Base-by-base conservation (phyloP, 2,113 vertebrate species). In the Coregonus clupeaformis region DNA sequence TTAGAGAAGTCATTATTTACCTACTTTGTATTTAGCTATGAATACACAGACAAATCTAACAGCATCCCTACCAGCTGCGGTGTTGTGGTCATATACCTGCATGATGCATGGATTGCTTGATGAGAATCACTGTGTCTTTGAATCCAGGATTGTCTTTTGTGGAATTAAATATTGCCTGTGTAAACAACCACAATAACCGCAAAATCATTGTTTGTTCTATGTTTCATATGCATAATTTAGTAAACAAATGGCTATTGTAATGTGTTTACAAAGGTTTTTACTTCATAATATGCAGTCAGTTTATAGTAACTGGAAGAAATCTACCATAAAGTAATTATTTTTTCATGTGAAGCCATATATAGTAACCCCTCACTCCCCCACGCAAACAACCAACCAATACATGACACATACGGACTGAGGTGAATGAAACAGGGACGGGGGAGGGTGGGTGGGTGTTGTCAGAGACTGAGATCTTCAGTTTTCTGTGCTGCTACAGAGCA, bases 391-490 rank as follows among this genome's bases (percentile, higher is more conserved):
- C 57, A 20, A 20, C 12, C 24, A 69, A 69, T 62, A 4, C 36
- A 30, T 68, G 65, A 14, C 3, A 52, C 49, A 52, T 52, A 18
- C 6, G 13, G 47, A 49, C 9, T 49, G 47, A 49, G 47, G 16
- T 14, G 5, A 18, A 52, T 52, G 16, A 52, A 52, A 52, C 49
- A 16, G 66, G 12, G 22, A 9, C 20, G 20, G 27, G 57, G 57
- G 69, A 32, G 36, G 9, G 9, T 42, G 70, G 42, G 67, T 55
- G 67, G 57, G 66, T 64, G 22, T 81, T 36, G 80, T 86, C 86
- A 85, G 78, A 77, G 88, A 90, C 87, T 84, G 84, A 87, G 84
- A 78, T 68, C 76, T 57, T 82, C 84, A 89, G 89, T 91, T 78
- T 57, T 84, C 84, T 90, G 89, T 91, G 80, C 79, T 72, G 73